These are phyloP conservation scores for Chrysochloris asiatica DNA, from an alignment of 2,113 vertebrate genomes.

Conservation along the genomic window DNA sequence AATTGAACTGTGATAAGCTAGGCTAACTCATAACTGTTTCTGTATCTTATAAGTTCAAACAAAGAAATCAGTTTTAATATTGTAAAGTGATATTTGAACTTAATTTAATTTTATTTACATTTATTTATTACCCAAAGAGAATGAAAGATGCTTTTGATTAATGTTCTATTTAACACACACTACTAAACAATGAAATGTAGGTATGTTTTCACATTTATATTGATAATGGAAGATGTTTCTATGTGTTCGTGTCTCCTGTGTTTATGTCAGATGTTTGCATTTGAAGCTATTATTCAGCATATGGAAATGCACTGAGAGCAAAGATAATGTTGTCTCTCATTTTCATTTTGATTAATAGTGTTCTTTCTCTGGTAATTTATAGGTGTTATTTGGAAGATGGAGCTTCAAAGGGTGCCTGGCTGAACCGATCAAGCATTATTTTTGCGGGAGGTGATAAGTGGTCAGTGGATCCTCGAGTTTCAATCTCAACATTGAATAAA, in stretches of 20 bases:
- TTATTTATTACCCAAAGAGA: background rate
- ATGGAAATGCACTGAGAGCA: background rate
- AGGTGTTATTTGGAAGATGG: conserved; percentile 98
- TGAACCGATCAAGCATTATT: conserved; percentile 98
- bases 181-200: background rate
- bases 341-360: conserved; percentile 31
- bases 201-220: background rate
- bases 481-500: conserved; percentile 92
- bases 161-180: background rate
- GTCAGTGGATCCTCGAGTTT: conserved; percentile 97
- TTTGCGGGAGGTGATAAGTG: conserved; percentile 98
- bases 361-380: conserved; percentile 46
- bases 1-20: background rate
- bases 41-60: conserved; percentile 1
- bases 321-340: background rate
- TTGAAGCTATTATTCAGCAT: background rate
- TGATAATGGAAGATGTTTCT: background rate
- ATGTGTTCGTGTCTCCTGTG: background rate
- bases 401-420: conserved; percentile 98
- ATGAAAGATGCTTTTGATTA: background rate
- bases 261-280: conserved; percentile 13
- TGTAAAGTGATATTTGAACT: background rate
- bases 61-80: background rate
- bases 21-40: background rate
- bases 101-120: conserved; percentile 12